These are phyloP conservation scores for Tenualosa ilisha DNA, from an alignment of 2,797 vertebrate genomes.

Conservation along the genomic window DNA sequence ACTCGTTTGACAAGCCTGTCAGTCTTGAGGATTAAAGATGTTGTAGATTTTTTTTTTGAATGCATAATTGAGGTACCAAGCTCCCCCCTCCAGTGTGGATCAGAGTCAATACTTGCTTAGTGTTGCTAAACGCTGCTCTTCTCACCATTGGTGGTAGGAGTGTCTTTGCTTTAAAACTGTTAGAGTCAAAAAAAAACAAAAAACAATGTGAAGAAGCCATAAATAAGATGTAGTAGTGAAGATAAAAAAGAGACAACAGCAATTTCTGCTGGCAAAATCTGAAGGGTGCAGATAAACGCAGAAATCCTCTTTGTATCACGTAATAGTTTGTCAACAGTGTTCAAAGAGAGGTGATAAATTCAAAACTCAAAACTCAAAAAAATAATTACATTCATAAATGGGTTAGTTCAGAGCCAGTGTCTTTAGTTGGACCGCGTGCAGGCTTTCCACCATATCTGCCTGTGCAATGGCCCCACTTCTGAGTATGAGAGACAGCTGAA, in stretches of 20 bases:
- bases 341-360: not conserved
- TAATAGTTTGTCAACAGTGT: not conserved
- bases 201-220: not conserved
- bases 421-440: not conserved
- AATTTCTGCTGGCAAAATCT: not conserved
- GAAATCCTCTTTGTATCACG: not conserved
- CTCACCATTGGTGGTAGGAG: not conserved
- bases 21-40: not conserved
- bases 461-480: not conserved
- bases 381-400: not conserved
- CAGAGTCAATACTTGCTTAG: conserved; percentile 29
- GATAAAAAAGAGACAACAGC: not conserved
- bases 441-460: conserved; percentile 10
- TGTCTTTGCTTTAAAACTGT: not conserved
- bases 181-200: not conserved
- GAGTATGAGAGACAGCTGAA: not conserved
- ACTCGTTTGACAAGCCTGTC: not conserved
- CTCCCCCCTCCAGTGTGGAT: not conserved
- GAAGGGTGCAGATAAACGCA: not conserved
- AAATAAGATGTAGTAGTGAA: not conserved
- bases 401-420: not conserved
- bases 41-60: not conserved
- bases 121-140: not conserved
- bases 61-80: conserved; percentile 27
- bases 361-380: too few species aligned